Conservation (phyloP, 2,113 vertebrate genomes). For the Stictonetta naevosa region DNA sequence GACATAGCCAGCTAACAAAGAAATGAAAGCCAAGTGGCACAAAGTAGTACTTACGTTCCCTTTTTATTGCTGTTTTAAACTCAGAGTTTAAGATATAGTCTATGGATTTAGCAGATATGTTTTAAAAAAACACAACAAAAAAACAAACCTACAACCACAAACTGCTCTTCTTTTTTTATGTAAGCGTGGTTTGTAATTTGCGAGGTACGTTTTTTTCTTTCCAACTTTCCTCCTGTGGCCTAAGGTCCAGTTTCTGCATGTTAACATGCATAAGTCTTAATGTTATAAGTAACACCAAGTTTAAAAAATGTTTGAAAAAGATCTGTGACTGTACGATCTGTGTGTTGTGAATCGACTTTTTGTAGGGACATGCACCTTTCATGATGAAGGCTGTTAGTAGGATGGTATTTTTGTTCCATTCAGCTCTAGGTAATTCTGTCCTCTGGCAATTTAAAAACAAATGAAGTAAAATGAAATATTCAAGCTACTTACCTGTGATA, state of each 20-base stretch:
- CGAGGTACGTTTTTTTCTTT: not conserved
- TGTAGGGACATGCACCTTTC: not conserved
- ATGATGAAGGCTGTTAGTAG: not conserved
- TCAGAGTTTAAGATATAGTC: rapidly evolving
- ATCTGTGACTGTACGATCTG: not conserved
- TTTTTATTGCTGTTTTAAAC: not conserved
- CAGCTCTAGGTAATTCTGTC: not conserved
- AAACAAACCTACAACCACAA: not conserved
- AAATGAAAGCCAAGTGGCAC: not conserved
- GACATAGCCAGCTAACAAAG: not conserved
- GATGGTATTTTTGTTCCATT: not conserved
- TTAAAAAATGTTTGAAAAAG: not conserved
- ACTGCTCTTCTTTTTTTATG: not conserved
- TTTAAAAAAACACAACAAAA: not conserved
- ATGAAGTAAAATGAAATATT: not conserved
- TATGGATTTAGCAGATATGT: not conserved
- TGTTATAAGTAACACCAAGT: not conserved
- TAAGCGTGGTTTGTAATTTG: not conserved
- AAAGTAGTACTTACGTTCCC: not conserved
- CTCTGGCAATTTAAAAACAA: not conserved
- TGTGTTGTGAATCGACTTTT: not conserved
- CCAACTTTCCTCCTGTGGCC: not conserved
- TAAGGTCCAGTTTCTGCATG: not conserved
- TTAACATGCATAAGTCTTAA: not conserved
- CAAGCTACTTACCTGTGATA: not conserved